Base-by-base conservation (phyloP, 1,140 invertebrate genomes). In the Diabrotica virgifera region DNA sequence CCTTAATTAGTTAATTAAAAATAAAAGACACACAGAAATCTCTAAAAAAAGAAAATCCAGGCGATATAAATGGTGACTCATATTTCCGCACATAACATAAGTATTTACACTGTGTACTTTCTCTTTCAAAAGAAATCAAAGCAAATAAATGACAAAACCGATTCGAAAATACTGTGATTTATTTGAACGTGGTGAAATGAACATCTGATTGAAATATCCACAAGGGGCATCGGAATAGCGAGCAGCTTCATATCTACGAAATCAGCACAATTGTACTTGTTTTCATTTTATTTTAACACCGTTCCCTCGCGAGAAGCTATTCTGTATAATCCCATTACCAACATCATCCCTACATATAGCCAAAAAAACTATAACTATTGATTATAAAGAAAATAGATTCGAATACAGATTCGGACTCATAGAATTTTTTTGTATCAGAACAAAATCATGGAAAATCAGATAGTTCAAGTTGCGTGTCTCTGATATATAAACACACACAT, bases 211-310 rank as follows among this genome's bases (percentile, higher is more conserved):
- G 69, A 70, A 70, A 68, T 60, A 65, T 66, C 37, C 69, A 51
- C 69, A 63, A 68, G 69, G 69, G 69, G 62, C 63, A 53, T 46
- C 55, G 52, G 10, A 65, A 8, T 46, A n/a, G 40, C 40, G 40
- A 70, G 67, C 66, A 62, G 60, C 59, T 59, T 36, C 52, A 60
- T 65, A 65, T 60, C 59, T 40, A 60, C 59, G 67, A 65, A 69
- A 64, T 68, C 69, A 59, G 67, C 67, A 70, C 73, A 74, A 75
- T 75, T 71, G 70, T 53, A 66, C 70, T 68, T 72, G 70, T 73
- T 75, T 75, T 75, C 70, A 75, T 75, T 75, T 75, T 75, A 73
- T 75, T 72, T 72, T 66, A 69, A 63, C 66, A 60, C 64, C 52
- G 60, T 35, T 65, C 68, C 71, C 73, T 67, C 67, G 67, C 65